These are phyloP conservation scores for Cyphomyrus plagiostoma DNA, from an alignment of 2,113 vertebrate species.

Conservation along the genomic window DNA sequence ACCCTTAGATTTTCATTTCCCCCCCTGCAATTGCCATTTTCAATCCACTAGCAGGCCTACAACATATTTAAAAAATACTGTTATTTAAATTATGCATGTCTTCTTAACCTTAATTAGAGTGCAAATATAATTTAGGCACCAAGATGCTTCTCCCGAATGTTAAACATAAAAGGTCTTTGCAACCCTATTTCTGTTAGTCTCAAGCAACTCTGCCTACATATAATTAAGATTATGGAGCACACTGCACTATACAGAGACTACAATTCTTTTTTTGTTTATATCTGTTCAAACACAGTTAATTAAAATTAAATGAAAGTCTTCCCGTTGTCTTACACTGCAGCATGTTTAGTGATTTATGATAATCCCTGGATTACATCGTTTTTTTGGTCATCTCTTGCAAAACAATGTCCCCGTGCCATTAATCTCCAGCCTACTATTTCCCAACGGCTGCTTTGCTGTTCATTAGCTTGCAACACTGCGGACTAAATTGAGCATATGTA, in stretches of 20 bases:
- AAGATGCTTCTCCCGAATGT: not conserved
- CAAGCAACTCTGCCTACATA: not conserved
- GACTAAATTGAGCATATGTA: constrained; percentile 26
- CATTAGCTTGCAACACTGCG: constrained; percentile 24
- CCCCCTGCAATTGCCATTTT: not conserved
- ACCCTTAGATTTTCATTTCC: not conserved
- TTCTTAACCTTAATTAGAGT: not conserved
- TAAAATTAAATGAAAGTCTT: constrained; percentile 21
- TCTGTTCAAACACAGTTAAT: constrained; percentile 11
- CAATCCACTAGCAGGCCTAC: not conserved
- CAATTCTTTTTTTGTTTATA: constrained; percentile 6
- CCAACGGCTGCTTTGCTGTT: constrained; percentile 25
- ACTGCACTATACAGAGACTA: not conserved
- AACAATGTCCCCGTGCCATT: constrained; percentile 31
- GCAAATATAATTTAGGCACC: not conserved
- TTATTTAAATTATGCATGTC: not conserved
- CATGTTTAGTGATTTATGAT: constrained; percentile 32
- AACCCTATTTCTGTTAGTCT: not conserved
- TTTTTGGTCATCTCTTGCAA: constrained; percentile 32
- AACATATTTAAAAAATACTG: not conserved
- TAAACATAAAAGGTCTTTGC: not conserved
- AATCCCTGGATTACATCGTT: constrained; percentile 33
- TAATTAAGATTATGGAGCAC: not conserved
- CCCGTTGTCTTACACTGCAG: not conserved
- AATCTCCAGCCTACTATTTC: constrained; percentile 31